Base-by-base conservation (phyloP, 1,140 invertebrate genomes). In the Medauroidea extradentata region DNA sequence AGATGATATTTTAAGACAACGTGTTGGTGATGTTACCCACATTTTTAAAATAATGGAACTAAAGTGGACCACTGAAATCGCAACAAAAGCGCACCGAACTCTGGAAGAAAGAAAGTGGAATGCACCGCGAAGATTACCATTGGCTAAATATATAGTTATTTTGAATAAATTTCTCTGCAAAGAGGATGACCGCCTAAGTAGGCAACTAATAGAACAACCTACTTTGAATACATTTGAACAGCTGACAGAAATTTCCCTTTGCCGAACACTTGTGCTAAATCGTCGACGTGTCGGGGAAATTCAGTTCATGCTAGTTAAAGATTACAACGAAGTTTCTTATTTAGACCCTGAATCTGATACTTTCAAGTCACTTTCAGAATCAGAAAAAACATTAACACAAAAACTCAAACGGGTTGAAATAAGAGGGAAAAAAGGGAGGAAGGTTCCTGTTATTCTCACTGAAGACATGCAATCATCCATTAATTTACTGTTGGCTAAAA, bases 241-340 rank as follows among this genome's bases (percentile, higher is more conserved):
- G 18, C 52, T 61, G 18, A 21, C 18, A 29, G 50, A 50, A 19
- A 16, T 25, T 3, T 44, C 54, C 4, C 44, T 61, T 18, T 39
- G 38, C 11, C 39, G 29, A 27, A 51, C 57, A 18, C 21, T 61
- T 13, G 34, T 34, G 7, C 57, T 61, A 16, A 60, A 60, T 44
- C 57, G 54, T 41, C 57, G 42, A 59, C 24, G 59, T 27, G 59
- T 46, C 19, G 53, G 59, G 4, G 59, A 61, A 60, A 29, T 46
- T 16, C 23, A 61, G n/a, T 27, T 23, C n/a, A 18, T 61, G 9
- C 5, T 18, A 9, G 27, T 59, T 3, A 25, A 43, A 34, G n/a
- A n/a, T 39, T 61, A 60, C 48, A 11, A 56, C 4, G 5, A 34
- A 34, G 11, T 34, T 24, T 27, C 46, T 50, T 2, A 13, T 13